Percentiles rank a stretch among this genome's conserved stretches.
These are phyloP conservation scores for Arge pagana DNA, from an alignment of 2,888 invertebrate species.

Conservation along the genomic window DNA sequence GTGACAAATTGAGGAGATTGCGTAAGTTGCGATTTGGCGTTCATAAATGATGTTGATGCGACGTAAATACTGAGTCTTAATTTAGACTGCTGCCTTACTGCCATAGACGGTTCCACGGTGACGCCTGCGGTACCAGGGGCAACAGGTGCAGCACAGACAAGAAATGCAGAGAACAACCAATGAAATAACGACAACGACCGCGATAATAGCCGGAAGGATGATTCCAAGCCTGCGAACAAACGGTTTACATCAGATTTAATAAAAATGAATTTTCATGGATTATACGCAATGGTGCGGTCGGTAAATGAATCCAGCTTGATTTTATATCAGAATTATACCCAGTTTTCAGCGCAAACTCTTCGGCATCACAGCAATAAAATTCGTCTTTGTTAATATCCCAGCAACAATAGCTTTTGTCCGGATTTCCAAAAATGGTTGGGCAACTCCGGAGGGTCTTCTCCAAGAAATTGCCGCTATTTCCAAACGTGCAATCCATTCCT, in stretches of 20 bases:
- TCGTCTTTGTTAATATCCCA: background rate
- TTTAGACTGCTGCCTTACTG: slow-evolving; percentile 39
- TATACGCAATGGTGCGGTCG: background rate
- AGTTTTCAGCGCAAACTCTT: slow-evolving; percentile 32
- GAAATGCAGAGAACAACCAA: slow-evolving; percentile 41
- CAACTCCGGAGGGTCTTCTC: slow-evolving; percentile 35
- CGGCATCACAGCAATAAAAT: slow-evolving; percentile 37
- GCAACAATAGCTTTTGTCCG: slow-evolving; percentile 44
- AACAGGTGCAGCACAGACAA: slow-evolving; percentile 51
- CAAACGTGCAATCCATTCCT: slow-evolving; percentile 38
- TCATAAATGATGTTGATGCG: no score
- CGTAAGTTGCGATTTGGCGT: no score
- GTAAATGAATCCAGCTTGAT: background rate
- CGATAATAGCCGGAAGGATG: slow-evolving; percentile 30
- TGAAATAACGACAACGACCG: slow-evolving; percentile 28
- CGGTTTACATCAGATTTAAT: background rate
- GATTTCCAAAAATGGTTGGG: slow-evolving; percentile 34
- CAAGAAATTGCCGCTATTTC: slow-evolving; percentile 29
- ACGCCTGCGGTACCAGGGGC: slow-evolving; percentile 50
- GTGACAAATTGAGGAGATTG: background rate
- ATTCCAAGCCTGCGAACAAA: slow-evolving; percentile 36
- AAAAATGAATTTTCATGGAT: background rate
- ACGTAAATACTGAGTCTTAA: no score
- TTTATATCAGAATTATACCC: slow-evolving; percentile 30
- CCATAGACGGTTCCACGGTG: slow-evolving; percentile 50